Base-by-base conservation (phyloP, 1,140 invertebrate species). In the Paraescarpia echinospica region DNA sequence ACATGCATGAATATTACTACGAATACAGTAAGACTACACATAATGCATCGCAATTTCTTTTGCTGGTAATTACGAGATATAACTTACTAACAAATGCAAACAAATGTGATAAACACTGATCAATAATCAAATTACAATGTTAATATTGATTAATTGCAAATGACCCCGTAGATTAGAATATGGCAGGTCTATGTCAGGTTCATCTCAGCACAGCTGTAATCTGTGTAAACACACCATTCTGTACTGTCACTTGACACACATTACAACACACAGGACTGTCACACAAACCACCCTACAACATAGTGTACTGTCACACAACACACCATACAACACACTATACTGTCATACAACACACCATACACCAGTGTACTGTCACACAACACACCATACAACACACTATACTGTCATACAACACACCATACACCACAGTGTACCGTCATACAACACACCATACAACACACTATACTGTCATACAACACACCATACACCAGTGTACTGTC, bases 91-190 rank as follows among this genome's bases (percentile, higher is more conserved):
- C 12, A 41, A 41, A 41, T 41, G 41, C 41, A 41, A 41, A 41
- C 12, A 41, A 41, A 41, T 41, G 41, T 41, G 4, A 41, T 41
- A 6, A 6, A 41, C 41, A 91, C 1, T 35, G 34, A 41, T 91
- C 34, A 41, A 91, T 91, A 27, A 91, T 91, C 41, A 35, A 35
- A 41, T 34, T 90, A 31, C 89, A 90, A 31, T 90, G 89, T 14
- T 34, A 33, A 34, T 34, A 14, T 27, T 34, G 41, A 41, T 31
- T 35, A 41, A 41, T 34, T 91, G 90, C 27, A 91, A 91, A 34
- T 33, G 41, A 41, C 41, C 4, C 41, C 12, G 41, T 41, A 41
- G 41, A 41, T 41, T 6, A 12, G 41, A 41, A 41, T 41, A 41
- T 41, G 41, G 12, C 41, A 41, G 41, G 41, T 41, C 41, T 6